These are phyloP conservation scores for Cottus gobio DNA, from an alignment of 2,113 vertebrate genomes.

Conservation along the genomic window DNA sequence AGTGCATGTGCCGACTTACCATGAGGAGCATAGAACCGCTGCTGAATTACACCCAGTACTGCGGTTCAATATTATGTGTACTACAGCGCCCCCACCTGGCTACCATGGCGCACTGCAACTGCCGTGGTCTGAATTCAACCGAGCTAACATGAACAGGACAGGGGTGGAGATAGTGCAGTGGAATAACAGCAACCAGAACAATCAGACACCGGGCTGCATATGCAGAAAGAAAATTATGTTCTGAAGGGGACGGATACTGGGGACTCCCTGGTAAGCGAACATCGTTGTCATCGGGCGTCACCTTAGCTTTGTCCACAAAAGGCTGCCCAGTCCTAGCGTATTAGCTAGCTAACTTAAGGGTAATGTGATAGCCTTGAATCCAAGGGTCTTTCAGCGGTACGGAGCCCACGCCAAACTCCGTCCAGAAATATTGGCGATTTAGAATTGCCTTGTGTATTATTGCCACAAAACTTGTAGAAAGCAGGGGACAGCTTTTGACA, in stretches of 20 bases:
- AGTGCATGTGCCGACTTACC: not conserved
- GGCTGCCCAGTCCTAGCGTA: conserved; percentile 16
- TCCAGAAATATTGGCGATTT: not conserved
- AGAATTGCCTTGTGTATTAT: not conserved
- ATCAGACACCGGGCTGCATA: not conserved
- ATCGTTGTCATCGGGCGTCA: not conserved
- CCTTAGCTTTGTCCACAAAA: not conserved
- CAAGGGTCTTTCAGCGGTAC: not conserved
- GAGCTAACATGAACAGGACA: conserved; percentile 45
- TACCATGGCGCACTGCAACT: not conserved
- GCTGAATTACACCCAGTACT: no score
- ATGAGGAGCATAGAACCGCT: not conserved
- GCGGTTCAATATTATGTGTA: not conserved
- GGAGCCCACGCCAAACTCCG: not conserved
- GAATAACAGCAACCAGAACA: conserved; percentile 23
- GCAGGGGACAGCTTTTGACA: accelerated
- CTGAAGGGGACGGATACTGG: not conserved
- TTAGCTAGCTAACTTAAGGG: conserved; percentile 42
- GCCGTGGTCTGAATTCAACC: not conserved
- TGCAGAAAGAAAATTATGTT: not conserved
- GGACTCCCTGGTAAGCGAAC: conserved; percentile 32
- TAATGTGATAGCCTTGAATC: not conserved
- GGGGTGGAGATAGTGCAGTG: conserved; percentile 15
- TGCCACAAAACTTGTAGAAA: not conserved
- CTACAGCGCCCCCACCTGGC: conserved; percentile 30